Evolutionary conservation across 2,888 invertebrate species (phyloP), one percentile per base, ranked within the genome.

Genomic region (Tenthredo mesomela): DNA sequence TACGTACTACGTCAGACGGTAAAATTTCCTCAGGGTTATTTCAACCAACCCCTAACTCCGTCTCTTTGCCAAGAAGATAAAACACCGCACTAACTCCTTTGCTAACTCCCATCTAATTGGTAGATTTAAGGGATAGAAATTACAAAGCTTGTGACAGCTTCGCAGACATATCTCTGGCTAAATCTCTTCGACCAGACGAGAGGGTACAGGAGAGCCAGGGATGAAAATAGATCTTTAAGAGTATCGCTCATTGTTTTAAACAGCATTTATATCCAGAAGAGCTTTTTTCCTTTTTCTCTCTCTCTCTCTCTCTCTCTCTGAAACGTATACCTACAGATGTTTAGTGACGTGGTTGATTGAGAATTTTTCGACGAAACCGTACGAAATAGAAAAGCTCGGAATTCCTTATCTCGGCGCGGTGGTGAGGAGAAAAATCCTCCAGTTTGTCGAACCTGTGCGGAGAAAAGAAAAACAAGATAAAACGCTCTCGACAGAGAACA

Each of bases 11-110:
- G 10, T 73, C n/a, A 73, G 43, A 40, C n/a, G 43, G 71, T 21
- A 77, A 77, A 77, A 77, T 77, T 77, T 54, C 77, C 77, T 77
- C 54, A 33, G 77, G 77, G 50, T 54, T 77, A 50, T 29, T 77
- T 50, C n/a, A 6, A n/a, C 25, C 47, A 0, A 10, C 25, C 29
- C 25, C 18, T 4, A 54, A 0, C 50, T 10, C n/a, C 54, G 6
- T 77, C 29, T 6, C 50, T 54, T 18, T 54, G 33, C 47, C 50
- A 50, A 15, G 29, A 15, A 29, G 77, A 54, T 77, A 77, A 77
- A 77, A 77, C 54, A 77, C 33, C 50, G 40, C 21, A 21, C n/a
- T 73, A 73, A 73, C 71, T 71, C 71, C 71, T 71, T 21, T 2
- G 71, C 40, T 54, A 54, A 77, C 77, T 77, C 77, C 54, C 21